Percentiles rank a stretch among this genome's conserved stretches.
These are phyloP conservation scores for Watsonalla cultraria DNA, from an alignment of 2,888 invertebrate genomes.

Conservation along the genomic window DNA sequence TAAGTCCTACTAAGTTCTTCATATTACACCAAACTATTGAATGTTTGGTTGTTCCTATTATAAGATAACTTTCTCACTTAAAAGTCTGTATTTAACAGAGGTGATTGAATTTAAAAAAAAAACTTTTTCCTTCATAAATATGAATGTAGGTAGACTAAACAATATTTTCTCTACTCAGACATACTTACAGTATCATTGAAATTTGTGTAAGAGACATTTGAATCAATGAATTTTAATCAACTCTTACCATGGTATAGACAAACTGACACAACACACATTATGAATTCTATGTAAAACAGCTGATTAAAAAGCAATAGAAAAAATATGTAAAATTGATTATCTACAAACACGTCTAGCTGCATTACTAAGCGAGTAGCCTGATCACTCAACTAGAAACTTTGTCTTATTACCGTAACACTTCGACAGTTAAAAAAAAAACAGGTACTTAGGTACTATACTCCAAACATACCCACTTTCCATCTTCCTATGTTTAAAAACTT, in stretches of 20 bases:
- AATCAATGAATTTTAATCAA: background rate
- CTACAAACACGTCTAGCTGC: slow-evolving; percentile 36
- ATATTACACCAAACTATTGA: too few relatives aligned
- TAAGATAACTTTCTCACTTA: too few relatives aligned
- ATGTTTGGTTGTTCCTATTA: too few relatives aligned
- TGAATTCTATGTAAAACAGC: background rate
- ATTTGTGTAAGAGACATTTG: background rate
- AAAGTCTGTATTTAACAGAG: too few relatives aligned
- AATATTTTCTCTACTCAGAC: too few relatives aligned
- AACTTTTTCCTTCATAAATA: too few relatives aligned
- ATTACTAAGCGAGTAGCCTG: slow-evolving; percentile 34
- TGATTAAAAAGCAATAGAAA: slow-evolving; percentile 18
- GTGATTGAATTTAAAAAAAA: too few relatives aligned
- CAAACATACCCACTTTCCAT: slow-evolving; percentile 35
- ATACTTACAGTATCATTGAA: background rate
- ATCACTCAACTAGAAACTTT: slow-evolving; percentile 49
- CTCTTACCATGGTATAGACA: slow-evolving; percentile 5
- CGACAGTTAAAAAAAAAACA: slow-evolving; percentile 23
- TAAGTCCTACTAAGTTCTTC: too few relatives aligned
- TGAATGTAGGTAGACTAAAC: too few relatives aligned
- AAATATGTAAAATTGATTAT: slow-evolving; percentile 29
- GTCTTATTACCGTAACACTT: slow-evolving; percentile 40
- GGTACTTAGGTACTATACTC: too few relatives aligned
- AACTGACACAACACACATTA: background rate
- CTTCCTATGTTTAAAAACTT: slow-evolving; percentile 23